These are phyloP conservation scores for Stichopus horrens DNA, from an alignment of 53 echinoderm and acorn worm species.

Conservation along the genomic window DNA sequence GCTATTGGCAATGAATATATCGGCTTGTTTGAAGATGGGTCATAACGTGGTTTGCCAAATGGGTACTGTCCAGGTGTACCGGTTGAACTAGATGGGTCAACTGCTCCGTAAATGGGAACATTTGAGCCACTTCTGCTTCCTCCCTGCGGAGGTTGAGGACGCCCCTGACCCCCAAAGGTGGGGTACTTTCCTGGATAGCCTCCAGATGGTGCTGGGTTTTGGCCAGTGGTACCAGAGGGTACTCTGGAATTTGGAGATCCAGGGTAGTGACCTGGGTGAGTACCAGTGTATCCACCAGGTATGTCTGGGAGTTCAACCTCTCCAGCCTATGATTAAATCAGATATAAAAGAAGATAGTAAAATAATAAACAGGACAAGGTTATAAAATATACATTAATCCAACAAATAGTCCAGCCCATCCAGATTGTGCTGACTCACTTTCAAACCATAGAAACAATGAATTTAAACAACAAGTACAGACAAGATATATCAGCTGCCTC, in stretches of 20 bases:
- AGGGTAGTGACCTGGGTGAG: conserved; percentile 10
- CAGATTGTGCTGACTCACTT: no score
- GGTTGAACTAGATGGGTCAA: background rate
- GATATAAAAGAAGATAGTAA: background rate
- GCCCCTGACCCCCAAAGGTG: background rate
- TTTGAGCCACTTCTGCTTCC: background rate
- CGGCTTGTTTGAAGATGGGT: background rate
- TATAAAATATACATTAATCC: no score
- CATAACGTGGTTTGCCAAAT: conserved; percentile 8
- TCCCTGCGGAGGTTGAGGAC: background rate
- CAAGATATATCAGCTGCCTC: no score
- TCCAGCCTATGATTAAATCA: conserved; percentile 7
- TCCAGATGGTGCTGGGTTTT: background rate
- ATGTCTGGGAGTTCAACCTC: conserved; percentile 16
- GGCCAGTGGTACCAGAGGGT: background rate
- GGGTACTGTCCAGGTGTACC: conserved; percentile 17
- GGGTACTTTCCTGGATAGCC: conserved; percentile 32
- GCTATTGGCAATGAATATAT: background rate
- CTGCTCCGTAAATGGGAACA: conserved; percentile 34
- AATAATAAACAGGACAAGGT: background rate
- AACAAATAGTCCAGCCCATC: no score
- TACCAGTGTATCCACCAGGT: background rate
- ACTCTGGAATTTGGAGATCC: conserved; percentile 5
- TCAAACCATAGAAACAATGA: no score
- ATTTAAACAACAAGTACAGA: no score